Percentiles rank a stretch among this genome's conserved stretches.
These are phyloP conservation scores for Cynoglossus semilaevis DNA, from an alignment of 2,113 vertebrate species.

Conservation along the genomic window DNA sequence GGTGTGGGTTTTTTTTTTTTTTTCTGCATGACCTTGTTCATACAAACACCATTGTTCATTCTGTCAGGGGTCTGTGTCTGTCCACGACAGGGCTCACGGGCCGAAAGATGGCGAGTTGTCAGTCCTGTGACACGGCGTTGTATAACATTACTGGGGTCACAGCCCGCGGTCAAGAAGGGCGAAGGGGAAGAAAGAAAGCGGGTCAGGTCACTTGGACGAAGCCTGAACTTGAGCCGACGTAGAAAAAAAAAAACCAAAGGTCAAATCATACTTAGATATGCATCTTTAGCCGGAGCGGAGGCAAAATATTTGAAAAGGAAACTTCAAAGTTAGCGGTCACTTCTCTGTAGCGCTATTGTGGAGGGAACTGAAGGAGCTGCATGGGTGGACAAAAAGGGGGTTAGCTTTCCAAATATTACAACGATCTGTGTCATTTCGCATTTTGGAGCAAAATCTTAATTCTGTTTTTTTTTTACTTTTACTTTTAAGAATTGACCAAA, in stretches of 20 bases:
- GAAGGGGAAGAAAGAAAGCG: slow-evolving; percentile 40
- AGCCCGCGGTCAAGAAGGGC: slow-evolving; percentile 41
- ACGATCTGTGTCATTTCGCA: too few relatives aligned
- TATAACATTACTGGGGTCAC: slow-evolving; percentile 62
- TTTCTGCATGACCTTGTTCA: slow-evolving; percentile 28
- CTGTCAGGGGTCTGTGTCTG: slow-evolving; percentile 30
- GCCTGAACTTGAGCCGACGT: slow-evolving; percentile 58
- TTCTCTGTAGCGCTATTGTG: slow-evolving; percentile 32
- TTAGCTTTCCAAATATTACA: too few relatives aligned
- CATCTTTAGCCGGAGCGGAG: slow-evolving; percentile 47
- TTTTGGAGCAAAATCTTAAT: too few relatives aligned
- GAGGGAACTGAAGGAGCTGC: slow-evolving; percentile 16
- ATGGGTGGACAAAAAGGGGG: slow-evolving; percentile 10
- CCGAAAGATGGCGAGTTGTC: slow-evolving; percentile 42
- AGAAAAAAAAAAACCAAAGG: slow-evolving; percentile 56
- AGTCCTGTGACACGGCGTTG: slow-evolving; percentile 56
- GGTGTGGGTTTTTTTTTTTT: slow-evolving; percentile 3
- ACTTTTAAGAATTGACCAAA: too few relatives aligned
- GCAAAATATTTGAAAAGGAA: slow-evolving; percentile 33
- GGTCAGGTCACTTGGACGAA: slow-evolving; percentile 45
- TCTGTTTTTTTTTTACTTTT: too few relatives aligned
- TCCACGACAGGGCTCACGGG: slow-evolving; percentile 26
- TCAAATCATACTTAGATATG: slow-evolving; percentile 56
- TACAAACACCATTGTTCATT: slow-evolving; percentile 44
- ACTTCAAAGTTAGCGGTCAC: slow-evolving; percentile 9